Evolutionary conservation across 2,113 vertebrate species (phyloP), one percentile per base, ranked within the genome.

Genomic region (Mellivora capensis): DNA sequence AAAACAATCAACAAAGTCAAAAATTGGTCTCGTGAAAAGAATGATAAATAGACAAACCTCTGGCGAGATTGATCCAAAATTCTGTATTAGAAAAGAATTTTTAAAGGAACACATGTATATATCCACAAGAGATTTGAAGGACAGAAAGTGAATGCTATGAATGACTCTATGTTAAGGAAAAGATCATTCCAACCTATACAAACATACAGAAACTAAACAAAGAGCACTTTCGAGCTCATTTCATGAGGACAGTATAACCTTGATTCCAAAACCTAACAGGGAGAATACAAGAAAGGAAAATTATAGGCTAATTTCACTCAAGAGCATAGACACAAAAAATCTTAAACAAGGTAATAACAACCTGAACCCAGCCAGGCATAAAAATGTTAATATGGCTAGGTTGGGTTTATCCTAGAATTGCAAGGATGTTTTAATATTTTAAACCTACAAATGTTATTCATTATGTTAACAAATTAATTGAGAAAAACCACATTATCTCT

Each of bases 11-110:
- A 62, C 47, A 61, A 87, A 93, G 52, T 61, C 8, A 92, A 94
- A 81, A 87, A 62, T 31, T 85, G 42, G 61, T 87, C 83, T 87
- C 80, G 57, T 21, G 6, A 81, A 90, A 97, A 93, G 20, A 87
- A 54, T 79, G 91, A 95, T 90, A 93, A 93, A 93, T 80, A 97
- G n/a, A 64, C 39, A 82, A 88, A 96, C 34, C 59, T 69, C 93
- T 39, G 34, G 49, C 10, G 86, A 93, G 52, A 59, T 1, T 81
- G 57, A 81, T 89, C 4, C 61, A 59, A 61, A 95, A 69, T 12
- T 69, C 64, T 69, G 34, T 69, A 69, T 17, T 37, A 42, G 64
- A 84, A 54, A 14, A 77, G 31, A 2, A 0, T 3, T 15, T 79
- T 57, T 59, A 72, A 85, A 85, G 57, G 71, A 77, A 49, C 27